Evolutionary conservation across 2,113 vertebrate species (phyloP).

Genomic region (Tragelaphus scriptus): DNA sequence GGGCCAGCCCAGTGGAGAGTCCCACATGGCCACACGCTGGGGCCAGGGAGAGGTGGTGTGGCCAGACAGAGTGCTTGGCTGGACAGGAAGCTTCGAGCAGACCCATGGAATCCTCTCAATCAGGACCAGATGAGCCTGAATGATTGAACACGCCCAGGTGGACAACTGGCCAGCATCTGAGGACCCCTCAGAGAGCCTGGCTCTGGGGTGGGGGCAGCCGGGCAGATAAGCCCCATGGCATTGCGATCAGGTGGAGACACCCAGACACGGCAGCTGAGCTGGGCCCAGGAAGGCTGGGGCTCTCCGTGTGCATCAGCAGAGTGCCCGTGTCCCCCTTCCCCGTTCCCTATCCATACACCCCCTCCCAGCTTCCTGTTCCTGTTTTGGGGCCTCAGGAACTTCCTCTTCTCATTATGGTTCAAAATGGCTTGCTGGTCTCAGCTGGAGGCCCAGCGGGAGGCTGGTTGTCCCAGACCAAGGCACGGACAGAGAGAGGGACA

Average conservation of each 20-base stretch:
- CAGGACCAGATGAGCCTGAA: background rate
- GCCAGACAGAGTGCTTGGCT: accelerated
- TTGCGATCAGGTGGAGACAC: background rate
- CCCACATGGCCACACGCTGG: accelerated
- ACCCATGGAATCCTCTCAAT: accelerated
- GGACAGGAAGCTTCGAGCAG: background rate
- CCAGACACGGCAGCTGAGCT: background rate
- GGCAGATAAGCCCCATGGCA: background rate
- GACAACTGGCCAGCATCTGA: background rate
- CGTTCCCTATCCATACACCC: conserved; percentile 66
- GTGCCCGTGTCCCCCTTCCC: conserved; percentile 49
- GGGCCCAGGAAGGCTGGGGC: background rate
- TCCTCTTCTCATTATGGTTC: conserved; percentile 68
- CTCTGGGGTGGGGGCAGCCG: accelerated
- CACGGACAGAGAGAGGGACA: background rate
- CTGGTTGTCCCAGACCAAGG: background rate
- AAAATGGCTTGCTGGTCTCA: conserved; percentile 62
- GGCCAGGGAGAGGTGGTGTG: background rate
- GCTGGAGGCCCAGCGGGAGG: background rate
- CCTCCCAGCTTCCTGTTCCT: conserved; percentile 73
- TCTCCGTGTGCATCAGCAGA: conserved; percentile 11
- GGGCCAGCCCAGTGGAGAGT: background rate
- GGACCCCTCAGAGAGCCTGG: background rate
- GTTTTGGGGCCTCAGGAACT: conserved; percentile 68
- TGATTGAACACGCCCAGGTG: accelerated